A percentile compares a stretch with the other conserved stretches of the same genome.
These are phyloP conservation scores for Oncorhynchus keta DNA, from an alignment of 2,113 vertebrate species.

Conservation along the genomic window DNA sequence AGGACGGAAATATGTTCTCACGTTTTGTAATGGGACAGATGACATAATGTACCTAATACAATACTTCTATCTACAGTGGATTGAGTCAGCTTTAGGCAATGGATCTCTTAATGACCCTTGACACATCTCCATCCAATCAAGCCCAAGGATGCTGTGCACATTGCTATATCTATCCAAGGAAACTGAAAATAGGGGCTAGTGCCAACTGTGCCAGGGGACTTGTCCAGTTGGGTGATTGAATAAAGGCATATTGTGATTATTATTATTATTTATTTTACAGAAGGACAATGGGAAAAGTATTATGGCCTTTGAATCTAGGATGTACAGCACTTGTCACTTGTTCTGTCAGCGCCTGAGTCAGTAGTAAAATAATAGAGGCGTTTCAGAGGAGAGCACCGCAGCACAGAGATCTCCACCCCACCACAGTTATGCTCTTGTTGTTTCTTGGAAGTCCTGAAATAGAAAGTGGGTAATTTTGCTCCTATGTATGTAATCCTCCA, in stretches of 20 bases:
- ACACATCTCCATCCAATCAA: not conserved
- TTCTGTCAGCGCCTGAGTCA: not conserved
- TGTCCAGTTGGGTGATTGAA: too few species aligned
- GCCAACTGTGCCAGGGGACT: too few species aligned
- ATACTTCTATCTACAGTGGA: too few species aligned
- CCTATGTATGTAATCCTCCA: not conserved
- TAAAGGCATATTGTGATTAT: too few species aligned
- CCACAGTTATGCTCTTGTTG: conserved; percentile 1
- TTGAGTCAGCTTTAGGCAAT: not conserved
- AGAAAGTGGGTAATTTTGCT: conserved; percentile 30
- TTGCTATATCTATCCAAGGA: too few species aligned
- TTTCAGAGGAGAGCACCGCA: conserved; percentile 33
- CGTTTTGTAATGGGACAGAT: too few species aligned
- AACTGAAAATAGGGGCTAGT: too few species aligned
- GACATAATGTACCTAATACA: too few species aligned
- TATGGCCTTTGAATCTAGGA: conserved; percentile 16
- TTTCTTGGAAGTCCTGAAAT: conserved; percentile 54
- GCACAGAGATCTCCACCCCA: conserved; percentile 15
- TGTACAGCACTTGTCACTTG: conserved; percentile 23
- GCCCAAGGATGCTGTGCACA: too few species aligned
- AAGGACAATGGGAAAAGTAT: conserved; percentile 4
- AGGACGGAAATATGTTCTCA: too few species aligned
- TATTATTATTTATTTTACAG: not conserved
- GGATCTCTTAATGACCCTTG: not conserved
- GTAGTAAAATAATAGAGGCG: conserved; percentile 6